These are phyloP conservation scores for Onychorhynchus coronatus DNA, from an alignment of 2,113 vertebrate species.

Conservation along the genomic window DNA sequence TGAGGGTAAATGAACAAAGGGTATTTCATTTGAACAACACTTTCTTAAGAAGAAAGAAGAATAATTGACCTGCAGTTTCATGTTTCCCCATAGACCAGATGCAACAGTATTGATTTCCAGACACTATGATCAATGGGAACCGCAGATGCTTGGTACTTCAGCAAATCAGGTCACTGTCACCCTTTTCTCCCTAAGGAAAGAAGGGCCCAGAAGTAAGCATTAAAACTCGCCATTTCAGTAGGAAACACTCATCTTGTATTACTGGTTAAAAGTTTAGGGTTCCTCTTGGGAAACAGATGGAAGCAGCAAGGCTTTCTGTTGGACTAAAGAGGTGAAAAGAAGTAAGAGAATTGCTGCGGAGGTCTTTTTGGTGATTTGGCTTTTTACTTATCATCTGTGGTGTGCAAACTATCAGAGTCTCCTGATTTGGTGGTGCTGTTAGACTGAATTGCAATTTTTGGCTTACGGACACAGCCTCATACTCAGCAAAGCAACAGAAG, in stretches of 20 bases:
- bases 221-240: not conserved
- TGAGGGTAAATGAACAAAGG: constrained; percentile 45
- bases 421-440: not conserved
- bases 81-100: constrained; percentile 8
- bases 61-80: constrained; percentile 34
- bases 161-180: constrained; percentile 40
- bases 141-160: not conserved
- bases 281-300: not conserved
- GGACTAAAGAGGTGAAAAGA: not conserved
- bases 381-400: not conserved
- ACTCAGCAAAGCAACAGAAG: not conserved
- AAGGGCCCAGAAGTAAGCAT: not conserved
- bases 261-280: not conserved
- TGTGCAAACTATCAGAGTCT: not conserved
- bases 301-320: not conserved
- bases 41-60: constrained; percentile 37
- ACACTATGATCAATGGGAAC: not conserved
- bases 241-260: not conserved
- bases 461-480: not conserved
- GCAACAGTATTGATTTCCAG: constrained; percentile 38
- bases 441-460: not conserved
- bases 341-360: not conserved
- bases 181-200: not conserved
- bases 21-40: constrained; percentile 26
- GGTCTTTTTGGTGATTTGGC: not conserved